phyloP scores from a whole-genome alignment of 1,140 invertebrate genomes.

The Habropoda laboriosa region DNA sequence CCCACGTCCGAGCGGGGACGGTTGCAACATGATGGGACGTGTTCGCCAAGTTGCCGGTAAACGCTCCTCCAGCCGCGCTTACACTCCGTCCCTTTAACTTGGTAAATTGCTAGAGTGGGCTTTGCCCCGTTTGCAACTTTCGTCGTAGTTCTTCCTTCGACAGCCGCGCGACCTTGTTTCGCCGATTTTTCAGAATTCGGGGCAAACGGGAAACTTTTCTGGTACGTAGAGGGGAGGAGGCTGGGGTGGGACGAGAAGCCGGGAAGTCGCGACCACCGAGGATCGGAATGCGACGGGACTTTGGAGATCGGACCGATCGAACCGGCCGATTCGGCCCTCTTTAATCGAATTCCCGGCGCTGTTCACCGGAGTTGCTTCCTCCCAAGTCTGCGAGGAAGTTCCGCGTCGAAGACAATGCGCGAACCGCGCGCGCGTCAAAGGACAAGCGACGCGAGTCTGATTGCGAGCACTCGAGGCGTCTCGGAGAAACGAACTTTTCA shows the following conservation, averaged over 20 bases:
- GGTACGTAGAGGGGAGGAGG: no score
- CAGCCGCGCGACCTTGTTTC: slow-evolving; percentile 17
- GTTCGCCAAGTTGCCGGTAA: slow-evolving; percentile 59
- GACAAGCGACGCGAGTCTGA: slow-evolving; percentile 15
- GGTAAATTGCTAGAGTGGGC: slow-evolving; percentile 31
- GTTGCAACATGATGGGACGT: slow-evolving; percentile 58
- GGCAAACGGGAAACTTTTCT: slow-evolving; percentile 19
- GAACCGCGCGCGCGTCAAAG: slow-evolving; percentile 21
- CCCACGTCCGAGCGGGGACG: slow-evolving; percentile 48
- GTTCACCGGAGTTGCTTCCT: slow-evolving; percentile 29
- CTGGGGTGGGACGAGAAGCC: background rate
- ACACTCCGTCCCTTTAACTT: slow-evolving; percentile 41
- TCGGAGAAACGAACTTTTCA: slow-evolving; percentile 15
- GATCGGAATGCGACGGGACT: background rate
- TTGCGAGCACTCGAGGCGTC: background rate
- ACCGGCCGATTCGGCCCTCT: slow-evolving; percentile 22
- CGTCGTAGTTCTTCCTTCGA: background rate
- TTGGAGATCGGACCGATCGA: slow-evolving; percentile 32
- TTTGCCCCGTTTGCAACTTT: slow-evolving; percentile 51
- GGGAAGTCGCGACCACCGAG: background rate
- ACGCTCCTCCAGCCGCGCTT: background rate
- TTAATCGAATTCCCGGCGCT: slow-evolving; percentile 56
- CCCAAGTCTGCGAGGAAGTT: slow-evolving; percentile 46
- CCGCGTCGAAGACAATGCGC: slow-evolving; percentile 43
- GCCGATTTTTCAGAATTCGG: slow-evolving; percentile 29